Evolutionary conservation across 2,113 vertebrate genomes (phyloP).

Genomic region (Capreolus pygargus): DNA sequence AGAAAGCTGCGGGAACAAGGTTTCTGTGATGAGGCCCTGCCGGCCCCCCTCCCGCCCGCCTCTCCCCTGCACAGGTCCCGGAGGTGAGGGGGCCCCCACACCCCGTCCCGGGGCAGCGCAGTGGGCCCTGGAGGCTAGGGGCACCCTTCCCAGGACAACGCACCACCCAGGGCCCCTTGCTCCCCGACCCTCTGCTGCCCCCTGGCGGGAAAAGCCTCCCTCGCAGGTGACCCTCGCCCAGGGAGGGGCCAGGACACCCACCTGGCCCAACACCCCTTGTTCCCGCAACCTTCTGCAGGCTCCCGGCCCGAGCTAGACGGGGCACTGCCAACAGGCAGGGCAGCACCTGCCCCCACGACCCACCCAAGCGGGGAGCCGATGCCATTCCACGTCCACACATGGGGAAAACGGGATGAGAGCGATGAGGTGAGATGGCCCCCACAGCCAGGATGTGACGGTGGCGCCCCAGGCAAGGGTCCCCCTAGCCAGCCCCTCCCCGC

Average conservation of each 20-base stretch:
- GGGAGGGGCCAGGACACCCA: background rate
- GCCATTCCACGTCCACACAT: background rate
- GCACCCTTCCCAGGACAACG: background rate
- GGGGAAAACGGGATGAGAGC: background rate
- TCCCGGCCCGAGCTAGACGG: rapidly evolving
- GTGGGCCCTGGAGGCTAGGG: background rate
- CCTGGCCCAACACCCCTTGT: background rate
- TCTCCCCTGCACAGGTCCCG: background rate
- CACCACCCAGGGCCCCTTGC: background rate
- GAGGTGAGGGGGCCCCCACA: rapidly evolving
- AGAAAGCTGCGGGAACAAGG: background rate
- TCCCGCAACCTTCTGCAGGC: background rate
- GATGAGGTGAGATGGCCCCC: background rate
- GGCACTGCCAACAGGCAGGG: background rate
- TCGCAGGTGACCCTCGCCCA: background rate
- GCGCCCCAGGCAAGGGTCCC: too few relatives aligned
- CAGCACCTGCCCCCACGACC: background rate
- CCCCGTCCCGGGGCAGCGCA: background rate
- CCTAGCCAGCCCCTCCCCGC: background rate
- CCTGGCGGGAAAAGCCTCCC: background rate
- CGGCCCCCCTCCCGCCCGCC: background rate
- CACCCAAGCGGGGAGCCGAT: background rate
- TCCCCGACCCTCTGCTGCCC: conserved; percentile 27
- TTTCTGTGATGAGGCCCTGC: background rate
- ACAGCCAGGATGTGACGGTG: background rate